Evolutionary conservation across 2,113 vertebrate genomes (phyloP), one percentile per base, ranked within the genome.

Genomic region (Butastur rufipennis): DNA sequence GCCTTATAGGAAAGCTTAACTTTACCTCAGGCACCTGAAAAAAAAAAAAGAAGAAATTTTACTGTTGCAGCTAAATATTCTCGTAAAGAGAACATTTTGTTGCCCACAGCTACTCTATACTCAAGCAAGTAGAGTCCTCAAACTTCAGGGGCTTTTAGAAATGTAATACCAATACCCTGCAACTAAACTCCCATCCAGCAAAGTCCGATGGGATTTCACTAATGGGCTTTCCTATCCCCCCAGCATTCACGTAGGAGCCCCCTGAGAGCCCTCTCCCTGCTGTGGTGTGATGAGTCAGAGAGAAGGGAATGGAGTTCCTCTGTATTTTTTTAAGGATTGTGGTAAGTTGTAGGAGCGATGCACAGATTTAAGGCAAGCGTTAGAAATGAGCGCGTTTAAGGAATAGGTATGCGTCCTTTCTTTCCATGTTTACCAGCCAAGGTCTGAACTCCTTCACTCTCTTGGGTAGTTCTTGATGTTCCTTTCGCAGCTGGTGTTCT

Each of bases 111-210:
- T 65, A 42, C 62, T 85, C 58, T 0, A 0, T 9, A 4, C 47
- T 81, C 43, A 13, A 53, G 32, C 16, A 47, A 42, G 75, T 15
- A 45, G 50, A 58, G 22, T 4, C 20, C 34, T 88, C 11, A 13
- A 4, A 71, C 43, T 79, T 42, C 19, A 2, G 38, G 71, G 34
- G 6, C 2, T 90, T 80, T 66, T 34, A 10, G 38, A 27, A 71
- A 59, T 19, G 52, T 29, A 42, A 56, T 80, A 83, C 47, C 63
- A 91, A 93, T 52, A 87, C 18, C 92, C 92, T 72, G 66, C 36
- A 87, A 43, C 31, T 59, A 20, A 90, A 61, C 23, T 81, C 43
- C 56, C 42, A 25, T 8, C 27, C 11, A 42, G 20, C 1, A 1
- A 23, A 31, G 19, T 48, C 90, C 2, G 1, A 1, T 16, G 95